phyloP scores from a whole-genome alignment of 2,797 vertebrate genomes.

The Mycteria americana region DNA sequence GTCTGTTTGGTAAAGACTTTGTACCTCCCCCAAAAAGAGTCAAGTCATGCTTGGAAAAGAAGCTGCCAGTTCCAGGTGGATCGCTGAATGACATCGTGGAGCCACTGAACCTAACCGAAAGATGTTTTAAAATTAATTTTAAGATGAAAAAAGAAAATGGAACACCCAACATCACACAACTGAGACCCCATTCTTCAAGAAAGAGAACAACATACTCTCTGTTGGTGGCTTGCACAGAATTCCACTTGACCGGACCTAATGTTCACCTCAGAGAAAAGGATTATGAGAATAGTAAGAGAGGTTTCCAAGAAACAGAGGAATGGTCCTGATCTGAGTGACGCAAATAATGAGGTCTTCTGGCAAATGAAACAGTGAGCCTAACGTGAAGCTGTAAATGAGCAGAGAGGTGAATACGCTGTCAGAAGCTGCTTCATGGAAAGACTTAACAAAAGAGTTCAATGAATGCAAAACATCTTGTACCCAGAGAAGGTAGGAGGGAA shows the following conservation, averaged over 20 bases:
- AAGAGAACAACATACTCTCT: slow-evolving; percentile 8
- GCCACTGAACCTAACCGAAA: not conserved
- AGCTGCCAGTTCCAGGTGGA: not conserved
- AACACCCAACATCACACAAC: not conserved
- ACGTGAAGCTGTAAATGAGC: not conserved
- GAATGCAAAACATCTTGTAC: not conserved
- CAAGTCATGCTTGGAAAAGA: not conserved
- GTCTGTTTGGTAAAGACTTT: not conserved
- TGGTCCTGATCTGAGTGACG: not conserved
- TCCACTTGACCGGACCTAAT: slow-evolving; percentile 24
- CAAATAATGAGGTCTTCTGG: slow-evolving; percentile 52
- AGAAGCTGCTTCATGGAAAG: not conserved
- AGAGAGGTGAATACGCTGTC: not conserved
- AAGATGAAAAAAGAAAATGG: not conserved
- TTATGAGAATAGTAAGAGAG: not conserved
- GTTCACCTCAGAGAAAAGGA: slow-evolving; percentile 18
- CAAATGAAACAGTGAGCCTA: not conserved
- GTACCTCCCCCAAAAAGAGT: not conserved
- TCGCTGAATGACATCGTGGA: not conserved
- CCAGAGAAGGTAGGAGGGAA: not conserved
- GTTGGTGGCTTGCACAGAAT: not conserved
- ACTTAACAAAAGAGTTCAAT: not conserved
- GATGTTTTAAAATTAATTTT: not conserved
- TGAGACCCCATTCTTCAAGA: not conserved
- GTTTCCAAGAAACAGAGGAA: slow-evolving; percentile 50